Evolutionary conservation across 30 jellyfish, hydroid and myxozoan species (phyloP).

Genomic region (Aurelia sp.): DNA sequence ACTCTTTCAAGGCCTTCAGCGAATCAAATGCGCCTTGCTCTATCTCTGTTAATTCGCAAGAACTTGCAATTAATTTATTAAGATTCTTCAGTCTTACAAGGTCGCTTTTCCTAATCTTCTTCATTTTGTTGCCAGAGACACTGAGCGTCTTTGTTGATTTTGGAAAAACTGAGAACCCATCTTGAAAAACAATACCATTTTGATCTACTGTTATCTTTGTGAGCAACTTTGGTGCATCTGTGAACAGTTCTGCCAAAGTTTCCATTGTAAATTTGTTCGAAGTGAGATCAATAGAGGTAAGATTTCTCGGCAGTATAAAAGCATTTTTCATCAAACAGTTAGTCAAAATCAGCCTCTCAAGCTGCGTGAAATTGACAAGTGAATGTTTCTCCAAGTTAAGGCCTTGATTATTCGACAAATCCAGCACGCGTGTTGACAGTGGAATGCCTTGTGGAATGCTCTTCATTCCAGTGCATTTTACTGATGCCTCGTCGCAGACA

Average conservation of each 20-base stretch:
- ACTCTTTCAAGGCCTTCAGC: background rate
- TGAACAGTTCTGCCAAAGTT: background rate
- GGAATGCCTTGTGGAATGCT: constrained; percentile 31
- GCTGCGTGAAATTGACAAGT: constrained; percentile 20
- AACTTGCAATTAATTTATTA: background rate
- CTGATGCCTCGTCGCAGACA: background rate
- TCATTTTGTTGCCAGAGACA: constrained; percentile 4
- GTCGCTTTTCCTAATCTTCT: background rate
- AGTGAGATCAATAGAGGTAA: background rate
- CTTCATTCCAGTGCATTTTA: constrained; percentile 23
- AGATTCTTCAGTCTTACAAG: constrained; percentile 5
- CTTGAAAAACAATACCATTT: background rate
- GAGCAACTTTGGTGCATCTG: background rate
- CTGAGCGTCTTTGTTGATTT: background rate
- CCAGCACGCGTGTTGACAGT: background rate
- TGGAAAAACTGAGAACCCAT: background rate
- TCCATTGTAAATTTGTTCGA: constrained; percentile 1
- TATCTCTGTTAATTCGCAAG: constrained; percentile 16
- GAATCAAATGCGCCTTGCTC: constrained; percentile 37
- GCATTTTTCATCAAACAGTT: constrained; percentile 7
- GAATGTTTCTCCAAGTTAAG: background rate
- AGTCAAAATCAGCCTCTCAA: constrained; percentile 2
- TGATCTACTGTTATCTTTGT: background rate
- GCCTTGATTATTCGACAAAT: constrained; percentile 23
- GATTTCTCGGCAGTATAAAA: background rate